Percentiles rank a stretch among this genome's conserved stretches.
Evolutionary conservation across 2,797 vertebrate species (phyloP).

Genomic region (Epinephelus malabaricus): DNA sequence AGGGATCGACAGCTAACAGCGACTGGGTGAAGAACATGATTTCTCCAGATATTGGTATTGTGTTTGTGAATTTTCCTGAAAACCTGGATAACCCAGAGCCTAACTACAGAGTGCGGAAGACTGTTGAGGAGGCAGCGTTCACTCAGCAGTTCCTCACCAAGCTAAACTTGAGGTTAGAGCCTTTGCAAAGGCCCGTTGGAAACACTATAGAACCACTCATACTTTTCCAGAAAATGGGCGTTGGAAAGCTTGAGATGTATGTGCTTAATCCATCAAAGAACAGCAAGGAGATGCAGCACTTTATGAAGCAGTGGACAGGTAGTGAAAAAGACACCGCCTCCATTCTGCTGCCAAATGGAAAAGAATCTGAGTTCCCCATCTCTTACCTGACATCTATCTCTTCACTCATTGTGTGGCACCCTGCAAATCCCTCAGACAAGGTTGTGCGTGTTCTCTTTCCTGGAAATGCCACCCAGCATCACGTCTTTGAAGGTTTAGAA

Average conservation of each 20-base stretch:
- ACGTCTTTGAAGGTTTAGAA: slow-evolving; percentile 96
- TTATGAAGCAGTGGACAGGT: slow-evolving; percentile 97
- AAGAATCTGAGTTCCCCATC: slow-evolving; percentile 94
- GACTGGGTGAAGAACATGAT: slow-evolving; percentile 99
- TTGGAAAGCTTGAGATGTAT: slow-evolving; percentile 98
- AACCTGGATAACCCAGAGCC: slow-evolving; percentile 90
- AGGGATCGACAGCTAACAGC: slow-evolving; percentile 95
- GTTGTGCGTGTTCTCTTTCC: slow-evolving; percentile 96
- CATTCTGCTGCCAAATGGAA: slow-evolving; percentile 91
- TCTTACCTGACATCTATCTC: slow-evolving; percentile 95
- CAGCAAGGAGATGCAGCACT: slow-evolving; percentile 96
- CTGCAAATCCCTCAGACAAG: slow-evolving; percentile 95
- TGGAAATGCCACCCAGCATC: slow-evolving; percentile 96
- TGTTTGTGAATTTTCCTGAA: slow-evolving; percentile 96
- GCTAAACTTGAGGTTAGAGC: slow-evolving; percentile 93
- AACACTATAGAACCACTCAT: slow-evolving; percentile 93
- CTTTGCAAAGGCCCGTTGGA: slow-evolving; percentile 91
- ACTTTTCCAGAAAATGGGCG: slow-evolving; percentile 99
- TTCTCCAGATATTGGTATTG: slow-evolving; percentile 96
- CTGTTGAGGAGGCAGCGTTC: slow-evolving; percentile 92
- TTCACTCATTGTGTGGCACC: slow-evolving; percentile 98
- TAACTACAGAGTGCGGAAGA: slow-evolving; percentile 90
- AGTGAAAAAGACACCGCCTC: slow-evolving; percentile 92
- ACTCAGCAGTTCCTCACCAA: slow-evolving; percentile 94
- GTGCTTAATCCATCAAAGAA: slow-evolving; percentile 95